Percentiles rank a stretch among this genome's conserved stretches.
Conservation (phyloP, 2,113 vertebrate genomes). For the Gavia stellata region DNA sequence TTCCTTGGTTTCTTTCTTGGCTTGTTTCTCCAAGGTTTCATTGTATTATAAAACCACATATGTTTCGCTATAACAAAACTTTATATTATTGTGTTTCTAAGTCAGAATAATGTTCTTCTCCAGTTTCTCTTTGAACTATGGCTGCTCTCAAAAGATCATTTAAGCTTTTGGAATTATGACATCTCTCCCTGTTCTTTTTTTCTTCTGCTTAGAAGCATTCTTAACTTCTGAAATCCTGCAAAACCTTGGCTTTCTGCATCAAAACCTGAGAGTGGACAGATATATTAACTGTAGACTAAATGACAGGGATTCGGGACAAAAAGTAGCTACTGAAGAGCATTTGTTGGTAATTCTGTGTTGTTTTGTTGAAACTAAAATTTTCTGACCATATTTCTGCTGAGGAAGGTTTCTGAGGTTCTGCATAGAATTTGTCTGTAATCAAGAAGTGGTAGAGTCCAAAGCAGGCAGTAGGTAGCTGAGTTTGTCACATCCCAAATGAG, state of each 20-base stretch:
- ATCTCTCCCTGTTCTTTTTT: not conserved
- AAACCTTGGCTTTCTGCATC: not conserved
- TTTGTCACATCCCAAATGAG: not conserved
- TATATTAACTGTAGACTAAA: not conserved
- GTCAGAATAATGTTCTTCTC: not conserved
- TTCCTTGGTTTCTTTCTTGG: not conserved
- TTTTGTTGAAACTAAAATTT: not conserved
- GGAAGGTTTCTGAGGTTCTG: not conserved
- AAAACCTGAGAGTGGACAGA: not conserved
- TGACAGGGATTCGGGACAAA: not conserved
- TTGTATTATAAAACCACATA: not conserved
- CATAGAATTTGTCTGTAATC: not conserved
- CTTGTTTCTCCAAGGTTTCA: not conserved
- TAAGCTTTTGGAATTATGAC: not conserved
- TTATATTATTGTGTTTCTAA: not conserved
- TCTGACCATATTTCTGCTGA: not conserved
- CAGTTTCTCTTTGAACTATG: not conserved
- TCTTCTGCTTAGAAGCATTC: not conserved
- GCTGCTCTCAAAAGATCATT: not conserved
- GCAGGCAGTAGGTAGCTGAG: not conserved
- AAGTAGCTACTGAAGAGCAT: not conserved
- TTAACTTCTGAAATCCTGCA: not conserved
- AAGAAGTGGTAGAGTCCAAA: not conserved
- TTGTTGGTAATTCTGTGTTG: not conserved
- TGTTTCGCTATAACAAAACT: not conserved